A percentile compares a stretch with the other conserved stretches of the same genome.
Evolutionary conservation across 2,113 vertebrate species (phyloP).

Genomic region (Tragelaphus scriptus): DNA sequence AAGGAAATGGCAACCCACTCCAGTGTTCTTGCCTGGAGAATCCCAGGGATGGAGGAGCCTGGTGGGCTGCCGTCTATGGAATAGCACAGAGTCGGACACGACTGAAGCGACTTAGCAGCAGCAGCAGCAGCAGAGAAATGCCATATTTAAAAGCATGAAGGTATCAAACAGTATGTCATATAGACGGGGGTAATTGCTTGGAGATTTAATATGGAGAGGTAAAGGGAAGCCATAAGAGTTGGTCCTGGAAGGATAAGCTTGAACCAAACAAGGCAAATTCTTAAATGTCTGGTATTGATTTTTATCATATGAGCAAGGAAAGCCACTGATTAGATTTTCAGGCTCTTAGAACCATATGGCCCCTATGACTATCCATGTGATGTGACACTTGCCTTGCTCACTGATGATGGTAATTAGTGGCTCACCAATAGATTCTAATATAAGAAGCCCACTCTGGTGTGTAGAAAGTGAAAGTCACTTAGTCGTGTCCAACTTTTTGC

Average conservation of each 20-base stretch:
- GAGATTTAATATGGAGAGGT: neutral
- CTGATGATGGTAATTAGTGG: neutral
- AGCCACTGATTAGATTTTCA: neutral
- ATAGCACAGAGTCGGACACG: too few relatives aligned
- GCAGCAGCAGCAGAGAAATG: neutral
- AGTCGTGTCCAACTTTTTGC: neutral
- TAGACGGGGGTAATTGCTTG: neutral
- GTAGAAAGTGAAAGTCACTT: neutral
- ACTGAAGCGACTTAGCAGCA: too few relatives aligned
- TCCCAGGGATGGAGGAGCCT: too few relatives aligned
- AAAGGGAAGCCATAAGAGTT: neutral
- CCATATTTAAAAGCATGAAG: neutral
- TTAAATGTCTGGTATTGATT: neutral
- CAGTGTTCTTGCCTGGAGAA: too few relatives aligned
- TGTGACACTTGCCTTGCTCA: neutral
- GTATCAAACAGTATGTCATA: neutral
- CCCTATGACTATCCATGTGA: neutral
- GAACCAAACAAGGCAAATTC: neutral
- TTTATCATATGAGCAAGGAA: neutral
- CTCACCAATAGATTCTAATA: constrained; percentile 4
- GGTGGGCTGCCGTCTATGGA: too few relatives aligned
- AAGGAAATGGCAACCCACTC: too few relatives aligned
- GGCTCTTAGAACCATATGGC: neutral
- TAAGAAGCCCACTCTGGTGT: neutral
- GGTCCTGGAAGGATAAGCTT: neutral